phyloP scores from a whole-genome alignment of 2,888 invertebrate species.

The Macrosoma leucophasiata region DNA sequence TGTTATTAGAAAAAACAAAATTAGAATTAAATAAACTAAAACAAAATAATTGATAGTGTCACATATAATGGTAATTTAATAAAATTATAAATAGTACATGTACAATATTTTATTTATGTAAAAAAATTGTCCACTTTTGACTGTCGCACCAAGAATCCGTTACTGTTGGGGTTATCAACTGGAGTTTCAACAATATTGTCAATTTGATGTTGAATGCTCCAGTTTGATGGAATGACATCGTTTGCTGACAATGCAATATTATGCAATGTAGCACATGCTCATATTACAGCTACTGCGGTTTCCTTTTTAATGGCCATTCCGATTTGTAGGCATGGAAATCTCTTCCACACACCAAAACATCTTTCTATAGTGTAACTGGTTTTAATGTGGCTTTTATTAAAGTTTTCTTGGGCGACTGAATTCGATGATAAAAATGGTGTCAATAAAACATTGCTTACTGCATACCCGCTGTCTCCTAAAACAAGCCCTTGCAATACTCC shows the following conservation, averaged over 20 bases:
- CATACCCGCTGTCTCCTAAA: slow-evolving; percentile 23
- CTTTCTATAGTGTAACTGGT: slow-evolving; percentile 24
- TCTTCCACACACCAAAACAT: slow-evolving; percentile 23
- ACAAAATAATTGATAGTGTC: too few species aligned
- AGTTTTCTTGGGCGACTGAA: slow-evolving; percentile 9
- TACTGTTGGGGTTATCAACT: slow-evolving; percentile 1
- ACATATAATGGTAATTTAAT: not conserved
- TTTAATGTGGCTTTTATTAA: slow-evolving; percentile 23
- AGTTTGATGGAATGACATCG: not conserved
- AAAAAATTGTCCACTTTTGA: slow-evolving; percentile 2
- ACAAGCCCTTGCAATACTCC: slow-evolving; percentile 13
- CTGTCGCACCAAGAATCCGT: slow-evolving; percentile 1
- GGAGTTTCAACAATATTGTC: not conserved
- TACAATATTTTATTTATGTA: not conserved
- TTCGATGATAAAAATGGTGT: slow-evolving; percentile 11
- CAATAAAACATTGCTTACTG: slow-evolving; percentile 14
- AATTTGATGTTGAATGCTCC: not conserved
- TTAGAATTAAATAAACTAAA: not conserved
- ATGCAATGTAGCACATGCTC: slow-evolving; percentile 12
- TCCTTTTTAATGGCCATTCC: slow-evolving; percentile 10
- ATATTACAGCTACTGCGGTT: slow-evolving; percentile 8
- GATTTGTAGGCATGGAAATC: slow-evolving; percentile 8
- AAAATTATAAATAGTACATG: not conserved
- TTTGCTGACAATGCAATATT: slow-evolving; percentile 1
- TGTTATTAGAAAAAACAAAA: not conserved